Conservation (phyloP, 2,797 vertebrate species). For the Acanthurus leucopareius region DNA sequence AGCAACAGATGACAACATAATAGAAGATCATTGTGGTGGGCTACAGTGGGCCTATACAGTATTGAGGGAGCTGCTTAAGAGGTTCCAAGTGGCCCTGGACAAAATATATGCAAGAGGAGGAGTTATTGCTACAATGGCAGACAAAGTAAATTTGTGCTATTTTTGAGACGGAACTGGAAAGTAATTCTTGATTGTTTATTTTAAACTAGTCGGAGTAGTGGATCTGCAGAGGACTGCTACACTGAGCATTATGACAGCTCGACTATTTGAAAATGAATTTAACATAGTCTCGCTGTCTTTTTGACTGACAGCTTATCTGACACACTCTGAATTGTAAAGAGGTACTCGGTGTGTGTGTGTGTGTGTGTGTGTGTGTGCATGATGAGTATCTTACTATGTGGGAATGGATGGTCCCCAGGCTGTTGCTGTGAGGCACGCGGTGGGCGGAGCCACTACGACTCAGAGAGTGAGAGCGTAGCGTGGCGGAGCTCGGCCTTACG, state of each 20-base stretch:
- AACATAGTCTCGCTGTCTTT: slow-evolving; percentile 3
- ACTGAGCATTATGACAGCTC: slow-evolving; percentile 5
- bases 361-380: background rate
- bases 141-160: slow-evolving; percentile 15
- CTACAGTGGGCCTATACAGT: slow-evolving; percentile 55
- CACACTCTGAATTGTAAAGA: slow-evolving; percentile 21
- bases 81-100: slow-evolving; percentile 12
- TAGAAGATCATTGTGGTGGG: slow-evolving; percentile 51
- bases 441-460: slow-evolving; percentile 90
- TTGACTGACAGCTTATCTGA: slow-evolving; percentile 18
- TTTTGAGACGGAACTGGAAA: slow-evolving; percentile 3
- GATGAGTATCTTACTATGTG: slow-evolving; percentile 86
- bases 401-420: slow-evolving; percentile 86
- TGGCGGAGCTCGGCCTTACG: slow-evolving; percentile 84
- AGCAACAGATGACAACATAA: slow-evolving; percentile 71
- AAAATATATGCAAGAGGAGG: slow-evolving; percentile 33
- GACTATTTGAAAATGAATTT: slow-evolving; percentile 22
- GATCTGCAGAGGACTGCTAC: slow-evolving; percentile 13
- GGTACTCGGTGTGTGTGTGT: background rate
- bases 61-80: slow-evolving; percentile 38
- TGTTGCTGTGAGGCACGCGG: slow-evolving; percentile 87
- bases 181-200: slow-evolving; percentile 19
- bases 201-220: slow-evolving; percentile 21
- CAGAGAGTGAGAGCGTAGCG: slow-evolving; percentile 92
- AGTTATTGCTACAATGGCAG: slow-evolving; percentile 1